Conservation (phyloP, 2,888 invertebrate species). For the Trypoxylon attenuatum region DNA sequence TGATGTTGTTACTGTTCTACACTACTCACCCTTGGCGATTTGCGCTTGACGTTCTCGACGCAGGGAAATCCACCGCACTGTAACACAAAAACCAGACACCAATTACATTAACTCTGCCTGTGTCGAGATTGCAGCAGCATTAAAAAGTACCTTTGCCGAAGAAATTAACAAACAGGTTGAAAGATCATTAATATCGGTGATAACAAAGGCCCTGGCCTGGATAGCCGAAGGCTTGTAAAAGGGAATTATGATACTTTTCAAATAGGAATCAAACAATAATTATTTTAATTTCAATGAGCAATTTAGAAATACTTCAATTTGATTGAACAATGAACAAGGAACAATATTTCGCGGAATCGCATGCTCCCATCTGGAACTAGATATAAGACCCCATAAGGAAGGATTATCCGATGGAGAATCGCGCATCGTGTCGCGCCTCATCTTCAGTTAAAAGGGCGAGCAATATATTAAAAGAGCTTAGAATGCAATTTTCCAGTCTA, state of each 20-base stretch:
- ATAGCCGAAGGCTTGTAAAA: too few relatives aligned
- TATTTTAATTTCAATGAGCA: too few relatives aligned
- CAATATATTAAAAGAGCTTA: slow-evolving; percentile 39
- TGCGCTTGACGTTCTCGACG: slow-evolving; percentile 63
- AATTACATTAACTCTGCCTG: not conserved
- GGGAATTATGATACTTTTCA: too few relatives aligned
- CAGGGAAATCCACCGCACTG: slow-evolving; percentile 71
- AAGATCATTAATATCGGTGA: too few relatives aligned
- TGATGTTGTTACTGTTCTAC: not conserved
- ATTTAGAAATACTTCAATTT: too few relatives aligned
- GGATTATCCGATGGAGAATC: slow-evolving; percentile 26
- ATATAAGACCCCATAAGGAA: slow-evolving; percentile 24
- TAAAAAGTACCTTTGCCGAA: too few relatives aligned
- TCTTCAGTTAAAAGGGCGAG: slow-evolving; percentile 18
- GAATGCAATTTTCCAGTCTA: slow-evolving; percentile 42
- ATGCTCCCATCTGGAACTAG: not conserved
- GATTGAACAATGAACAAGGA: too few relatives aligned
- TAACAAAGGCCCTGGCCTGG: too few relatives aligned
- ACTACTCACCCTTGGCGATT: slow-evolving; percentile 67
- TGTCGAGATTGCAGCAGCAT: too few relatives aligned
- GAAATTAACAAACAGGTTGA: too few relatives aligned
- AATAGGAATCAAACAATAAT: too few relatives aligned
- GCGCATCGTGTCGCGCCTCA: slow-evolving; percentile 14
- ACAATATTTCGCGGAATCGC: not conserved
- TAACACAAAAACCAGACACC: slow-evolving; percentile 45